Base-by-base conservation (phyloP, 2,113 vertebrate genomes). In the Nesoenas mayeri region DNA sequence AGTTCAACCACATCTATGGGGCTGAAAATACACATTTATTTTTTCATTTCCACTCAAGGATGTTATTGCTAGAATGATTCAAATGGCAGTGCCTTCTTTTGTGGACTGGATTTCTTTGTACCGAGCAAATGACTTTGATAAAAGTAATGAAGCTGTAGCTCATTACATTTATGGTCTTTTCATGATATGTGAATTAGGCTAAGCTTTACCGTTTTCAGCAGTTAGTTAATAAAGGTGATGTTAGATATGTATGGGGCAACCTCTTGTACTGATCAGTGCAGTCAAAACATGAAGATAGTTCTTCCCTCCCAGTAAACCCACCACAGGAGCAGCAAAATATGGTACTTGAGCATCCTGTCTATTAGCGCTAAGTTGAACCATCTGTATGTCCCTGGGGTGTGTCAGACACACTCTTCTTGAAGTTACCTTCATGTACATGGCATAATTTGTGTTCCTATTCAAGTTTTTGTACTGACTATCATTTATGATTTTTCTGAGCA, bases 321-420 rank as follows among this genome's bases (percentile, higher is more conserved):
- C 4, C 8, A 34, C 36, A 71, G 50, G 19, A 80, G 38, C 4
- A 61, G 7, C 21, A 61, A 58, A 85, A 82, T 18, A 9, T 24
- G 9, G 3, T 84, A n/a, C 29, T 6, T 24, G 36, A 66, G 18
- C 15, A n/a, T 65, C 54, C 50, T 25, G 3, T 16, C 40, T 72
- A 36, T 9, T 11, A 54, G 19, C 1, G 0, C 12, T 18, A 17
- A 40, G 19, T 0, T 66, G 40, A 79, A 17, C 29, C 44, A 8
- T 18, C 38, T 16, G 1, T 29, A 8, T 25, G 22, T n/a, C 34
- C n/a, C 38, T 72, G 7, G 6, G 7, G 7, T 61, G 11, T 51
- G 18, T 72, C 64, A 92, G 48, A 29, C 22, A 54, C 17, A 6
- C 5, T 44, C 8, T 32, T 32, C 16, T 40, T 51, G 25, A 72